These are phyloP conservation scores for Patella pellucida DNA, from an alignment of 2,888 invertebrate species.

Conservation along the genomic window DNA sequence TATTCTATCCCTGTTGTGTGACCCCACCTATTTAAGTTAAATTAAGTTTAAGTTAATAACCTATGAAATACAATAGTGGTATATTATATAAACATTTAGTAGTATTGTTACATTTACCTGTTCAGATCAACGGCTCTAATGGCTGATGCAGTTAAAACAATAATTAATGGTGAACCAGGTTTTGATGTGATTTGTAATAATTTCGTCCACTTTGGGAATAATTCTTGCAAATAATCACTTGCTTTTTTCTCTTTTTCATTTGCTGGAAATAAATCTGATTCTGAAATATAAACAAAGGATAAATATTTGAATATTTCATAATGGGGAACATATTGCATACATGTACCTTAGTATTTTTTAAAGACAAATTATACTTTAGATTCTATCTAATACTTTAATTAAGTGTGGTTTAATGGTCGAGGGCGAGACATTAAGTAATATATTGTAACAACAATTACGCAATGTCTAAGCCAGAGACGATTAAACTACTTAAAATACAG, in stretches of 20 bases:
- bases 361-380: constrained; percentile 18
- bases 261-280: constrained; percentile 41
- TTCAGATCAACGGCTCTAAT: constrained; percentile 60
- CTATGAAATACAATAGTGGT: no score
- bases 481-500: no score
- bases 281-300: constrained; percentile 25
- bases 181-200: constrained; percentile 39
- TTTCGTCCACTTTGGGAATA: constrained; percentile 59
- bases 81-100: no score
- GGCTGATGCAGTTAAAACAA: constrained; percentile 60
- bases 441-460: no score
- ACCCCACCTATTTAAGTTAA: no score
- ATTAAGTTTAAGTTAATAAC: no score
- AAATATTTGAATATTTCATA: background rate
- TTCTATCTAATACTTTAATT: background rate
- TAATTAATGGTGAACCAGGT: constrained; percentile 54
- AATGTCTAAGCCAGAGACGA: no score
- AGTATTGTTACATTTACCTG: constrained; percentile 55
- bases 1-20: no score
- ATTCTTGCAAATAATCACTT: constrained; percentile 46
- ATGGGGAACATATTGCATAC: background rate
- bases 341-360: background rate
- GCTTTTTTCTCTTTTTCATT: constrained; percentile 35
- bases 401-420: no score
- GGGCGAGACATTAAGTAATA: no score